These are phyloP conservation scores for Serranus cabrilla DNA, from an alignment of 2,797 vertebrate species.

Conservation along the genomic window DNA sequence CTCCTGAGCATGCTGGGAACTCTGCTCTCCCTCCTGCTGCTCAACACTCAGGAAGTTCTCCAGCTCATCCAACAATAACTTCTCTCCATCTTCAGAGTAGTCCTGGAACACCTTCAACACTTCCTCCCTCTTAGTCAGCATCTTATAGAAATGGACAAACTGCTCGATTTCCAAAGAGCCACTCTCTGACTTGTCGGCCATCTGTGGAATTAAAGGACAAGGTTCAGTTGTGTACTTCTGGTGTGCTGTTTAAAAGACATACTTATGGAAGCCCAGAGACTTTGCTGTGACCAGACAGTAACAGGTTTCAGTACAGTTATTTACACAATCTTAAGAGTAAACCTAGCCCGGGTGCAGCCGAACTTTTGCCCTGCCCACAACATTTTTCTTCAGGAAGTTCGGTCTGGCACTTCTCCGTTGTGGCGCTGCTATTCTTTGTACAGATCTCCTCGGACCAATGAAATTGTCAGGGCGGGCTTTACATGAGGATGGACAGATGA, in stretches of 20 bases:
- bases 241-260: background rate
- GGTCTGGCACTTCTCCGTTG: no score
- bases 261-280: background rate
- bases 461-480: no score
- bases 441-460: no score
- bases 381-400: no score
- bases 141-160: constrained; percentile 96
- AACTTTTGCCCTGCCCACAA: no score
- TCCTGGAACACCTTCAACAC: constrained; percentile 92
- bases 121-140: constrained; percentile 92
- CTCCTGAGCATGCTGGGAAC: constrained; percentile 86
- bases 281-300: background rate
- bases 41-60: constrained; percentile 90
- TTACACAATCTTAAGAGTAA: background rate
- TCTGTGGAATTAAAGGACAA: constrained; percentile 77
- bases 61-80: constrained; percentile 90
- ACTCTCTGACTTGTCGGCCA: constrained; percentile 90
- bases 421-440: no score
- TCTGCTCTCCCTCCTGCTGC: constrained; percentile 87
- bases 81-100: constrained; percentile 92
- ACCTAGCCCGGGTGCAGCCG: no score
- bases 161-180: constrained; percentile 91
- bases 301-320: background rate
- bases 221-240: background rate
- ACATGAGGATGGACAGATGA: no score